Evolutionary conservation across 2,113 vertebrate genomes (phyloP), one percentile per base, ranked within the genome.

Genomic region (Phoxinus phoxinus): DNA sequence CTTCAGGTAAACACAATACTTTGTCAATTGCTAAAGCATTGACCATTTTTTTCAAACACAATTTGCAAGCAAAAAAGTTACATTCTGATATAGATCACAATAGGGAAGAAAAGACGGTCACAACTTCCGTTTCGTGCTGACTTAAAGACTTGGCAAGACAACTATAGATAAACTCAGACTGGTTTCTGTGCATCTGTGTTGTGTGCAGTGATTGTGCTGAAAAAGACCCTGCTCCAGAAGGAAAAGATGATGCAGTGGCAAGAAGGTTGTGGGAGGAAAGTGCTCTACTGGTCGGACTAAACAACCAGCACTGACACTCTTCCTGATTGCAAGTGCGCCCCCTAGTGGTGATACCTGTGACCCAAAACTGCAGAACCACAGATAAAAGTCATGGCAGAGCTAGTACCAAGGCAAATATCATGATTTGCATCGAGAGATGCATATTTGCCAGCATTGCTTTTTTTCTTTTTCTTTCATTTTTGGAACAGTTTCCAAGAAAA

Each of bases 251-350:
- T 0, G 53, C 0, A 9, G 87, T 41, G 21, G 94, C 93, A 0
- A 76, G 25, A 71, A 91, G 46, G 61, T 89, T 95, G 80, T 95
- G 94, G 94, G 90, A 94, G 75, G 91, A 93, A 74, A 95, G 95
- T 81, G 86, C 87, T 15, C 91, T 89, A 63, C 59, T 95, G 88
- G 94, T 95, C 1, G 91, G 91, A 46, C 63, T 93, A 17, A 87
- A 84, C n/a, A 85, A 90, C 32, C 63, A 25, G 0, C 82, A 76
- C 58, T 87, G 78, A 89, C 12, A 30, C 13, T 25, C 17, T 41
- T 85, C 19, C 37, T 73, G 61, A 32, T 27, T 56, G 30, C n/a
- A 75, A 32, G 27, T 11, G 7, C 84, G 46, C 53, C n/a, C 6
- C 13, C 46, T 85, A 21, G 51, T 46, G 76, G 75, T 17, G 59